Conservation (phyloP, 2,888 invertebrate species). For the Teleiodes luculella region DNA sequence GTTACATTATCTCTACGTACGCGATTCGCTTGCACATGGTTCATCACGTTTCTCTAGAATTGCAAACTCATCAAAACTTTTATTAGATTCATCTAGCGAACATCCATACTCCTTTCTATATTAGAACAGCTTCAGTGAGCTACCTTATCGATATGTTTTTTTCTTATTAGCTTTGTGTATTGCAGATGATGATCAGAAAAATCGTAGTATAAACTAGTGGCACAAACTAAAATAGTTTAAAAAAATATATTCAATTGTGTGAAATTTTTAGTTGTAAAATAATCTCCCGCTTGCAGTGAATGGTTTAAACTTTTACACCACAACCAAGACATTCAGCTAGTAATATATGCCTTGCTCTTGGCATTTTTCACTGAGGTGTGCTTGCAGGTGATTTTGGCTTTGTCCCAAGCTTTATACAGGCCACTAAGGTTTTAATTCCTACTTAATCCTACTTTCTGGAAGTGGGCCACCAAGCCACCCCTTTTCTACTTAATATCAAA, state of each 20-base stretch:
- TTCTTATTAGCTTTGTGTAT: too few species aligned
- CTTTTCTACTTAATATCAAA: too few species aligned
- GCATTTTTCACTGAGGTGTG: conserved; percentile 1
- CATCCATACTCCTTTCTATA: neutral
- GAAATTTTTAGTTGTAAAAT: too few species aligned
- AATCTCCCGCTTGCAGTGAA: neutral
- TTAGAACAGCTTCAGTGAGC: too few species aligned
- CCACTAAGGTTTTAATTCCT: neutral
- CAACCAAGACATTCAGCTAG: neutral
- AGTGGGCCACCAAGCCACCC: neutral
- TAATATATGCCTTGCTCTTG: neutral
- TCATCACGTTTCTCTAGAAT: neutral
- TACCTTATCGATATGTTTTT: too few species aligned
- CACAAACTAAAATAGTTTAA: too few species aligned
- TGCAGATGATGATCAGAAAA: too few species aligned
- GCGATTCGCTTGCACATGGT: neutral
- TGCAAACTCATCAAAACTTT: neutral
- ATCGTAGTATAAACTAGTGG: too few species aligned
- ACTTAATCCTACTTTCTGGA: neutral
- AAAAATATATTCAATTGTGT: too few species aligned
- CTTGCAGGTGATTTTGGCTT: conserved; percentile 8
- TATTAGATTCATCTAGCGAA: neutral
- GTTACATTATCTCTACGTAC: neutral
- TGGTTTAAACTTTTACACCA: neutral
- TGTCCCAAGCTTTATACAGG: neutral